Conservation (phyloP, 92 coral and sea anemone genomes). For the Palythoa heliodiscus region DNA sequence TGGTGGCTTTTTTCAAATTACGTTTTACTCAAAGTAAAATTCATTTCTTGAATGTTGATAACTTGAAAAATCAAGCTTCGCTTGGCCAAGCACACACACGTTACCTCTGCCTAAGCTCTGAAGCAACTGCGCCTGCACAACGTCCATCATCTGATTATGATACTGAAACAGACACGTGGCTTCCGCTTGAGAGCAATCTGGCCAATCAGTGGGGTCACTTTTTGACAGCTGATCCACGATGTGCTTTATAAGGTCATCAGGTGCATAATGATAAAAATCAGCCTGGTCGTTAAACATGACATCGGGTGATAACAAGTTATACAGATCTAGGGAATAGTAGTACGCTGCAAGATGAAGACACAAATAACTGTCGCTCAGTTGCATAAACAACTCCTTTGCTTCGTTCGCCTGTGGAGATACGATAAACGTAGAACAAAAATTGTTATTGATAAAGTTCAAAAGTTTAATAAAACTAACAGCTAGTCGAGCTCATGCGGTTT, state of each 20-base stretch:
- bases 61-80: too few species aligned
- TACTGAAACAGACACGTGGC: constrained; percentile 64
- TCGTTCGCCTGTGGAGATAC: constrained; percentile 61
- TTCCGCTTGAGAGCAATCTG: constrained; percentile 59
- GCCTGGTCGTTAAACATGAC: constrained; percentile 54
- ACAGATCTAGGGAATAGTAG: constrained; percentile 80
- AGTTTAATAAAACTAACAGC: neutral
- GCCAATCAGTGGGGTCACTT: constrained; percentile 59
- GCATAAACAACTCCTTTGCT: constrained; percentile 77
- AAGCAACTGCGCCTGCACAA: constrained; percentile 91
- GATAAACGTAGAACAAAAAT: neutral
- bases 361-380: constrained; percentile 65
- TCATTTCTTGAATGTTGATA: too few species aligned
- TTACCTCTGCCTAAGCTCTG: constrained; percentile 93
- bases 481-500: neutral
- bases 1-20: too few species aligned
- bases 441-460: neutral
- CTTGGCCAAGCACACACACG: too few species aligned
- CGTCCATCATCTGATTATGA: constrained; percentile 93
- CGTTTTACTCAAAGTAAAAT: too few species aligned
- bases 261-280: constrained; percentile 70
- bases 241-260: constrained; percentile 84
- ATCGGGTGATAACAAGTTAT: constrained; percentile 57
- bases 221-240: constrained; percentile 64
- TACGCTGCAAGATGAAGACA: constrained; percentile 91